Evolutionary conservation across 2,113 vertebrate species (phyloP).

Genomic region (Maccullochella peelii): DNA sequence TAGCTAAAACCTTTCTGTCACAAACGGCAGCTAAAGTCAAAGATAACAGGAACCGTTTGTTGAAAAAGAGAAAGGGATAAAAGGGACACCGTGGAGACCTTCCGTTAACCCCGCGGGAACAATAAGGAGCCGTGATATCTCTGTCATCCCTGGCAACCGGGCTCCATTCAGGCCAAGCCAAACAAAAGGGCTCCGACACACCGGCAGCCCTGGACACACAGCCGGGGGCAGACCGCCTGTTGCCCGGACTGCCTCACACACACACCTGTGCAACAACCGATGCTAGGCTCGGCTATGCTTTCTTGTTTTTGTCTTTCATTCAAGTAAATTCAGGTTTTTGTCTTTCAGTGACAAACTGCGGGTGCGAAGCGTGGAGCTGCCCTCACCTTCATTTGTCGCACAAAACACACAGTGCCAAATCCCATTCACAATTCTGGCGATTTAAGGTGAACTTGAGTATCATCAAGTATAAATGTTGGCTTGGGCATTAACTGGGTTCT

Average conservation of each 20-base stretch:
- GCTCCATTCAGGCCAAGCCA: slow-evolving; percentile 25
- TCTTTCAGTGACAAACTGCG: neutral
- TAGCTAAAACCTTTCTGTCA: neutral
- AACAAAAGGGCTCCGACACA: slow-evolving; percentile 36
- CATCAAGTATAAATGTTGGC: rapidly evolving
- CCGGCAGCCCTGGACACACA: slow-evolving; percentile 1
- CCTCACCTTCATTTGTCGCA: neutral
- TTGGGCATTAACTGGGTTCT: rapidly evolving
- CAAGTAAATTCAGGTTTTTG: neutral
- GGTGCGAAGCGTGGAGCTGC: neutral
- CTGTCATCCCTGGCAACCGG: slow-evolving; percentile 25
- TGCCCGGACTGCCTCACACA: neutral
- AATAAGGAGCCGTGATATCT: slow-evolving; percentile 21
- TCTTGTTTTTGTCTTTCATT: neutral
- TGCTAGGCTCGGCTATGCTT: too few species aligned
- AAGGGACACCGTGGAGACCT: slow-evolving; percentile 28
- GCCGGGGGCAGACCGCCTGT: slow-evolving; percentile 11
- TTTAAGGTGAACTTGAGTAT: neutral
- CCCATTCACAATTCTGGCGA: neutral
- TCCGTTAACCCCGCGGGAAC: slow-evolving; percentile 44
- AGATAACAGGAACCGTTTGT: slow-evolving; percentile 8
- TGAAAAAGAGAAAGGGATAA: neutral
- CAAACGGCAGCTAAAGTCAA: neutral
- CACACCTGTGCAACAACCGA: neutral
- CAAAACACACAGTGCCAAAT: neutral